A percentile compares a stretch with the other conserved stretches of the same genome.
phyloP scores from a whole-genome alignment of 2,113 vertebrate genomes.

The Callionymus lyra region DNA sequence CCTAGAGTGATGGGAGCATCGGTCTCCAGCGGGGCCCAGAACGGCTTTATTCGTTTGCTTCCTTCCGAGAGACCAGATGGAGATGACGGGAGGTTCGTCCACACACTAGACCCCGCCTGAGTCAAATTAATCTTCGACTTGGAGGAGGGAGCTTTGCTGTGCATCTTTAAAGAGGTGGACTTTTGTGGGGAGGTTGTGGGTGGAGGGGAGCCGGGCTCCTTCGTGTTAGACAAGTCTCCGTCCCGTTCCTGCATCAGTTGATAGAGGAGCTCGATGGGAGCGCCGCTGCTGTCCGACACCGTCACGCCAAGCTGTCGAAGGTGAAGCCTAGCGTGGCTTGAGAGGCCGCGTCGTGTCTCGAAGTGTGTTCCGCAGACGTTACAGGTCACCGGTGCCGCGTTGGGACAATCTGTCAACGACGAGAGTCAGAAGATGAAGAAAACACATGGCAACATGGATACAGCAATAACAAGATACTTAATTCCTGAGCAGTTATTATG shows the following conservation, averaged over 20 bases:
- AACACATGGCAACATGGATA: no score
- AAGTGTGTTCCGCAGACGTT: constrained; percentile 83
- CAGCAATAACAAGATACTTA: no score
- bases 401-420: background rate
- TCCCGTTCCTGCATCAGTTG: constrained; percentile 77
- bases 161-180: background rate
- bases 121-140: constrained; percentile 4
- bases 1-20: constrained; percentile 85
- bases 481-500: no score
- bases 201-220: constrained; percentile 7
- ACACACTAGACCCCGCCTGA: no score
- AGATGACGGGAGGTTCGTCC: constrained; percentile 1
- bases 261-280: constrained; percentile 83
- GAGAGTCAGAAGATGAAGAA: constrained; percentile 3
- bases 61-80: constrained; percentile 22
- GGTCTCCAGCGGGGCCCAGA: constrained; percentile 75
- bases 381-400: constrained; percentile 61
- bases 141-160: constrained; percentile 5
- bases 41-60: constrained; percentile 49
- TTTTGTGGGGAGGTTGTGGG: constrained; percentile 5
- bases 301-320: constrained; percentile 83
- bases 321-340: constrained; percentile 86
- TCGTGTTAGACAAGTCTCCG: constrained; percentile 25
- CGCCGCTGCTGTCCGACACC: constrained; percentile 80
- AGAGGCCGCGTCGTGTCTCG: constrained; percentile 82